Evolutionary conservation across 2,888 invertebrate genomes (phyloP).

Genomic region (Eupithecia vulgata): DNA sequence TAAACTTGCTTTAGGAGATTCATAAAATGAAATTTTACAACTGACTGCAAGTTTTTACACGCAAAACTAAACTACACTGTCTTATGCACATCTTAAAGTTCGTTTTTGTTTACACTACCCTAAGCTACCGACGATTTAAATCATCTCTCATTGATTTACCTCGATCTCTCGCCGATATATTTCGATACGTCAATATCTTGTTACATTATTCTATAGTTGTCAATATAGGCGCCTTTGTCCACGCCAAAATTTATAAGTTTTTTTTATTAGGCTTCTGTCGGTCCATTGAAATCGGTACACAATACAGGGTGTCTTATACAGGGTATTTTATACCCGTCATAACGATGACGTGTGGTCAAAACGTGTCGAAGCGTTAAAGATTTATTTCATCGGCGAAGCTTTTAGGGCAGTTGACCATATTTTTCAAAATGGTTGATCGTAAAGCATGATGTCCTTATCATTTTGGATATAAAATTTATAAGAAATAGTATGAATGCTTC

Average conservation of each 20-base stretch:
- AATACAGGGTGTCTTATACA: slow-evolving; percentile 65
- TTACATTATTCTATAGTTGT: slow-evolving; percentile 75
- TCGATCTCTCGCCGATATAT: slow-evolving; percentile 73
- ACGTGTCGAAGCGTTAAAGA: slow-evolving; percentile 80
- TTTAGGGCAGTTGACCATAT: slow-evolving; percentile 58
- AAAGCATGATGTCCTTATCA: slow-evolving; percentile 41
- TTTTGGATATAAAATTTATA: slow-evolving; percentile 20
- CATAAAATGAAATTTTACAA: neutral
- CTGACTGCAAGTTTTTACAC: neutral
- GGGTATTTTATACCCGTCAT: slow-evolving; percentile 77
- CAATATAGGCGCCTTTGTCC: slow-evolving; percentile 81
- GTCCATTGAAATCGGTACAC: slow-evolving; percentile 66
- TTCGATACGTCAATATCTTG: slow-evolving; percentile 74
- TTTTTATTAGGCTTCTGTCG: slow-evolving; percentile 68
- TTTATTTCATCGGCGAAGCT: slow-evolving; percentile 66
- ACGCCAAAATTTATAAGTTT: slow-evolving; percentile 76
- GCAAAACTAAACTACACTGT: neutral
- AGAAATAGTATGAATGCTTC: neutral
- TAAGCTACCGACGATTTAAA: slow-evolving; percentile 55
- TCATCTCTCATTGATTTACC: slow-evolving; percentile 77
- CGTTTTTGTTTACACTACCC: neutral
- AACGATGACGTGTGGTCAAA: slow-evolving; percentile 80
- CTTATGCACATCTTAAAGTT: neutral
- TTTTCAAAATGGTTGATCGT: slow-evolving; percentile 47
- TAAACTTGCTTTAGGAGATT: neutral